Conservation (phyloP, 2,888 invertebrate genomes). For the Sylvicola cinctus region DNA sequence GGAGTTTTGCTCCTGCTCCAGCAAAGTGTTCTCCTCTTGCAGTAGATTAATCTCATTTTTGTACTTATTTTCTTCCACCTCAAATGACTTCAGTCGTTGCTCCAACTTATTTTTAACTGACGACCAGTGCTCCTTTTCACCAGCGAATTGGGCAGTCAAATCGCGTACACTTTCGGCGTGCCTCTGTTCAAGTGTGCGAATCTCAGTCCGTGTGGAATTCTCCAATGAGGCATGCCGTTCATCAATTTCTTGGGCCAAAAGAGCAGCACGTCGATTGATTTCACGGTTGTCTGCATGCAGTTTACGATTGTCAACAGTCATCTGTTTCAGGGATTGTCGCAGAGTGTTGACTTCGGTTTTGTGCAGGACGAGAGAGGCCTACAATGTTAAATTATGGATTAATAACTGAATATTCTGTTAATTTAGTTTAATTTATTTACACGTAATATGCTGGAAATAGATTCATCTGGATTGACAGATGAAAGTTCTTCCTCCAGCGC, state of each 20-base stretch:
- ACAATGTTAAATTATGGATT: constrained; percentile 1
- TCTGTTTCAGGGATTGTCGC: constrained; percentile 38
- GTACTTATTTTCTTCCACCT: constrained; percentile 44
- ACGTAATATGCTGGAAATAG: constrained; percentile 16
- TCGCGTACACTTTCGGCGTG: constrained; percentile 56
- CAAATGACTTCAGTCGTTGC: constrained; percentile 37
- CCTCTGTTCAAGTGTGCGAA: constrained; percentile 49
- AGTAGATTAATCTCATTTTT: constrained; percentile 38
- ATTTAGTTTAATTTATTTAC: constrained; percentile 4
- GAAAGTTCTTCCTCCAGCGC: constrained; percentile 47
- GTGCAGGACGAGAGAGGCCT: constrained; percentile 43
- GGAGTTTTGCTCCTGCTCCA: constrained; percentile 40
- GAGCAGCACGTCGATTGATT: constrained; percentile 58
- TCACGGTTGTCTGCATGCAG: constrained; percentile 56
- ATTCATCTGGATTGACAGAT: constrained; percentile 23
- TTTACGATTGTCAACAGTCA: constrained; percentile 60
- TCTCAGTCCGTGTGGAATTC: constrained; percentile 38
- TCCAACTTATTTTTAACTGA: constrained; percentile 38
- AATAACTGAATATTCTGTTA: too few species aligned
- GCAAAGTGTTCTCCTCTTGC: constrained; percentile 38
- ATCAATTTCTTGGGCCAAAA: constrained; percentile 79
- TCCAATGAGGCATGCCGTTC: constrained; percentile 73
- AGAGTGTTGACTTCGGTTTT: constrained; percentile 42
- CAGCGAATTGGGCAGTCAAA: constrained; percentile 41
- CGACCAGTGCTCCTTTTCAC: constrained; percentile 54